These are phyloP conservation scores for Labeo rohita DNA, from an alignment of 2,113 vertebrate species.

Conservation along the genomic window DNA sequence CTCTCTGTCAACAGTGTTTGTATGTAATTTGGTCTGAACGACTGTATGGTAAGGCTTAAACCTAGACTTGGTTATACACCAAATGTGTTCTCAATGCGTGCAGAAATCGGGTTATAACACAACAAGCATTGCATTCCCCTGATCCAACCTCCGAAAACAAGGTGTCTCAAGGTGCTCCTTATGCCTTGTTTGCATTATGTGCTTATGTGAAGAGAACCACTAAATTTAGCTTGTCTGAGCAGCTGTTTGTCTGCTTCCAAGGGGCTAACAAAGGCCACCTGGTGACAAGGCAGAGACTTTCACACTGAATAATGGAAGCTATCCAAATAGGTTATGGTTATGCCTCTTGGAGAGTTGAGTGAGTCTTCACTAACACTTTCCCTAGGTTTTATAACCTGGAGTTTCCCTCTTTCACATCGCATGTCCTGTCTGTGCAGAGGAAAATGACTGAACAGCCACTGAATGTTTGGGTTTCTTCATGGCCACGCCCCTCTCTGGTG, in stretches of 20 bases:
- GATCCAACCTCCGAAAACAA: neutral
- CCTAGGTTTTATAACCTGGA: neutral
- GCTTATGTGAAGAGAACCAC: neutral
- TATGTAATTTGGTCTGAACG: no score
- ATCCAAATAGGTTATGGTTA: neutral
- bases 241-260: neutral
- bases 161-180: neutral
- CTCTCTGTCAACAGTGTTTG: no score
- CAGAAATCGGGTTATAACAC: neutral
- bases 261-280: neutral
- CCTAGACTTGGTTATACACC: neutral
- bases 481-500: no score
- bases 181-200: neutral
- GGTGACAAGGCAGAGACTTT: neutral
- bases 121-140: no score
- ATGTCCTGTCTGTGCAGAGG: neutral
- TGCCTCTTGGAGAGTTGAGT: neutral
- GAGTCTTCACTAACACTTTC: neutral
- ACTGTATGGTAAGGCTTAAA: neutral
- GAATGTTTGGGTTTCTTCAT: neutral
- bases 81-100: neutral
- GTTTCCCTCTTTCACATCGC: neutral
- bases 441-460: neutral
- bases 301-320: no score
- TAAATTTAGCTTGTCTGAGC: neutral